Conservation (phyloP, 1,140 invertebrate species). For the Saxidomus purpurata region DNA sequence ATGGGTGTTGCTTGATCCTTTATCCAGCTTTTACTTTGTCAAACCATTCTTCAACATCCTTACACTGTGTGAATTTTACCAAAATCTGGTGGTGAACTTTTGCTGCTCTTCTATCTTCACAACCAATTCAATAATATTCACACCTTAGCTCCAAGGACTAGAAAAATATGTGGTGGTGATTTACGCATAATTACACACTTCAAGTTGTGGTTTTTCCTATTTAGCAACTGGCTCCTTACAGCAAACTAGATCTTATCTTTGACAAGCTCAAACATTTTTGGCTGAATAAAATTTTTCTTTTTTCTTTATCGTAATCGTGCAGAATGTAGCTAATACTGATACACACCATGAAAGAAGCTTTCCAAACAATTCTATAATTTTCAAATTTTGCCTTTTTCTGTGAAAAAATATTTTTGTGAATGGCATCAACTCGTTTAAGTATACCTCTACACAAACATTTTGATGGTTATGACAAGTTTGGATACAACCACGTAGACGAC, state of each 20-base stretch:
- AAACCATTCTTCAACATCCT: no score
- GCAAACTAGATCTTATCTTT: constrained; percentile 9
- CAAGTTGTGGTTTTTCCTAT: neutral
- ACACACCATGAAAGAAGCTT: no score
- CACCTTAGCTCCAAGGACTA: neutral
- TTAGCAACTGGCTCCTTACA: neutral
- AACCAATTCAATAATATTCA: neutral
- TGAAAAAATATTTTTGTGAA: no score
- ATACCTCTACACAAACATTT: no score
- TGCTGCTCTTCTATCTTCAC: neutral
- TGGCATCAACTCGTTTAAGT: no score
- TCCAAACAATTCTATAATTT: no score
- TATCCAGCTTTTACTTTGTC: neutral
- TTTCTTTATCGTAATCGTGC: no score
- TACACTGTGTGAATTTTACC: neutral
- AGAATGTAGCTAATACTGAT: no score
- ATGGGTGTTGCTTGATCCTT: neutral
- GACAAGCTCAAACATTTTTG: neutral
- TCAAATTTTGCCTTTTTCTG: no score
- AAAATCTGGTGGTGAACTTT: neutral
- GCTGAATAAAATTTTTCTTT: no score
- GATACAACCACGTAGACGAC: no score
- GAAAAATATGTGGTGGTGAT: neutral
- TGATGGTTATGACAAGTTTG: no score
- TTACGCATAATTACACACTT: constrained; percentile 25